phyloP scores from a whole-genome alignment of 1,140 invertebrate species.

The Goniozus legneri region DNA sequence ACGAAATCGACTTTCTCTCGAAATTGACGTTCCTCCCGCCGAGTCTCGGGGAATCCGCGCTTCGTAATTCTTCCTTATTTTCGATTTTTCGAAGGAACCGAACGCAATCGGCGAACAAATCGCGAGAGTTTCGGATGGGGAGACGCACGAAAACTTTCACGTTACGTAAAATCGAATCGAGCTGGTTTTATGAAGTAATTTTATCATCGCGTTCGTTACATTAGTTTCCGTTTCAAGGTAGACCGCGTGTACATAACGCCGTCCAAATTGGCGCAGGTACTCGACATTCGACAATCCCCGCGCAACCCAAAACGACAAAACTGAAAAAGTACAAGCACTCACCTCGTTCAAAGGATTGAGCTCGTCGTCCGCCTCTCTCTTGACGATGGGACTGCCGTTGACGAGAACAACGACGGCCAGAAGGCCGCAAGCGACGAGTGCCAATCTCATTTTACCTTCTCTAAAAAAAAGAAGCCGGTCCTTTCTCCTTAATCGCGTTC shows the following conservation, averaged over 20 bases:
- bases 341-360: constrained; percentile 49
- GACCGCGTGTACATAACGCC: too few relatives aligned
- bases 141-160: not conserved
- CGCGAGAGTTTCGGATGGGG: too few relatives aligned
- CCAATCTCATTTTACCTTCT: constrained; percentile 38
- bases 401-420: constrained; percentile 27
- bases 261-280: too few relatives aligned
- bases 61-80: too few relatives aligned
- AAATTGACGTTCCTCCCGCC: too few relatives aligned
- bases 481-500: not conserved
- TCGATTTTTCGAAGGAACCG: not conserved
- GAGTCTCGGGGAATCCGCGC: too few relatives aligned
- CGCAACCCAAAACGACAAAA: too few relatives aligned
- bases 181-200: not conserved
- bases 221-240: too few relatives aligned
- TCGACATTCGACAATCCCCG: too few relatives aligned
- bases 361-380: constrained; percentile 40
- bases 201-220: not conserved
- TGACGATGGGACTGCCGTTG: constrained; percentile 35
- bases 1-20: too few relatives aligned
- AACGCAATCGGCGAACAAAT: not conserved
- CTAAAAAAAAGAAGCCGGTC: too few relatives aligned
- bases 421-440: constrained; percentile 28
- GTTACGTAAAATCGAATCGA: not conserved
- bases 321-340: too few relatives aligned